Conservation (phyloP, 2,888 invertebrate species). For the Aspidapion aeneum region DNA sequence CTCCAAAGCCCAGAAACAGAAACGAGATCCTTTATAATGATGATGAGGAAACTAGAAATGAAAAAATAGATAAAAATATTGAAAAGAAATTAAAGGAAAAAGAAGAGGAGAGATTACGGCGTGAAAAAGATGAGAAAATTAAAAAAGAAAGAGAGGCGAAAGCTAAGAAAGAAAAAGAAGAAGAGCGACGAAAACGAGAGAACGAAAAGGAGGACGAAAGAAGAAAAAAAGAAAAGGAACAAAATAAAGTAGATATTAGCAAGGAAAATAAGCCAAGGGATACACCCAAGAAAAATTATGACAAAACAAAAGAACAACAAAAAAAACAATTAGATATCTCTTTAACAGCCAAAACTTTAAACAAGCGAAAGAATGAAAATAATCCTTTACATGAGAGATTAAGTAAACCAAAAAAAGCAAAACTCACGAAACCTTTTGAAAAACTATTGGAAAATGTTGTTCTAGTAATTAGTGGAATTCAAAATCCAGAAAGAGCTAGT, state of each 20-base stretch:
- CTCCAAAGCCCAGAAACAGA: slow-evolving; percentile 27
- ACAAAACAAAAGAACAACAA: neutral
- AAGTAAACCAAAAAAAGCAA: slow-evolving; percentile 33
- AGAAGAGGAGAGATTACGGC: slow-evolving; percentile 9
- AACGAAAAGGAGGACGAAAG: slow-evolving; percentile 34
- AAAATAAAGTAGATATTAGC: slow-evolving; percentile 16
- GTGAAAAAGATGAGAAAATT: slow-evolving; percentile 25
- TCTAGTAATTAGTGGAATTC: slow-evolving; percentile 83
- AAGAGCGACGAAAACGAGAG: slow-evolving; percentile 25
- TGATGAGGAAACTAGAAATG: slow-evolving; percentile 35
- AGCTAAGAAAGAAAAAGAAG: slow-evolving; percentile 43
- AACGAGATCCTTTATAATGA: slow-evolving; percentile 33
- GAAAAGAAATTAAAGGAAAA: slow-evolving; percentile 29
- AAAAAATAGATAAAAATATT: slow-evolving; percentile 35
- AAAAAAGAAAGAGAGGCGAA: slow-evolving; percentile 26
- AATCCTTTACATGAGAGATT: neutral
- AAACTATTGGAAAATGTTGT: slow-evolving; percentile 63
- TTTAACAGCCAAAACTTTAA: neutral
- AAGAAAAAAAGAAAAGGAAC: slow-evolving; percentile 22
- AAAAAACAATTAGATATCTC: neutral
- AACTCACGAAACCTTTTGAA: slow-evolving; percentile 51
- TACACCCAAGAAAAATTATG: slow-evolving; percentile 7
- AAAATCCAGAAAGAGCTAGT: slow-evolving; percentile 71
- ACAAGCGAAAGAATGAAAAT: slow-evolving; percentile 14
- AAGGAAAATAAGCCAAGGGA: slow-evolving; percentile 1